Evolutionary conservation across 2,113 vertebrate species (phyloP), one percentile per base, ranked within the genome.

Genomic region (Otolemur garnettii): DNA sequence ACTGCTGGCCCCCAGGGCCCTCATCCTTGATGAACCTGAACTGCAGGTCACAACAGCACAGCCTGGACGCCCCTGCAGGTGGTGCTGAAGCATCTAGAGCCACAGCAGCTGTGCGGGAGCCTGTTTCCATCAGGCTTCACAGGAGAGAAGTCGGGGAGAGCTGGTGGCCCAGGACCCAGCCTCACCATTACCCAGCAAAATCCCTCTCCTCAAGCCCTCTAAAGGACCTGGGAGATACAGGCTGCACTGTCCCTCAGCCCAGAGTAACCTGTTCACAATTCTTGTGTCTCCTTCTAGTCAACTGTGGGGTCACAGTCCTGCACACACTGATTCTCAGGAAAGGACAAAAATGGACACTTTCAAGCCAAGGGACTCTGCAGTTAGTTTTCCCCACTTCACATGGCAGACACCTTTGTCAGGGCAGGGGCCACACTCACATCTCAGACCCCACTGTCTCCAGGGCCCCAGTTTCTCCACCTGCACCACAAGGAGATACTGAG

Each of bases 341-440:
- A 26, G 28, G 55, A 10, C 75, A 35, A 8, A 42, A 4, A 45
- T 0, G 14, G 38, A 45, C 9, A 11, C 77, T 74, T 45, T n/a
- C 55, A 1, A 5, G 42, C 17, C 57, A 9, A 68, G 3, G 33
- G 0, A 53, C 19, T 22, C 35, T 7, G 45, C 19, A 4, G 19
- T 7, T 26, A 4, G 45, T 0, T 0, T 2, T 26, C n/a, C 22
- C 78, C 2, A 0, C 11, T 33, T 62, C 3, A 28, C 2, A 1
- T 2, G 1, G 38, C 0, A 18, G 18, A 14, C 0, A 0, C 45
- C 62, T 22, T 57, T 15, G 21, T 69, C 22, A 11, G 9, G 2
- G 24, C 28, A 4, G 4, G 42, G 87, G 80, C 64, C 2, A 0
- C 0, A 30, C 17, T 35, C 30, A 7, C 19, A 74, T 10, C 72